Evolutionary conservation across 2,113 vertebrate genomes (phyloP), one percentile per base, ranked within the genome.

Genomic region (Tragulus kanchil): DNA sequence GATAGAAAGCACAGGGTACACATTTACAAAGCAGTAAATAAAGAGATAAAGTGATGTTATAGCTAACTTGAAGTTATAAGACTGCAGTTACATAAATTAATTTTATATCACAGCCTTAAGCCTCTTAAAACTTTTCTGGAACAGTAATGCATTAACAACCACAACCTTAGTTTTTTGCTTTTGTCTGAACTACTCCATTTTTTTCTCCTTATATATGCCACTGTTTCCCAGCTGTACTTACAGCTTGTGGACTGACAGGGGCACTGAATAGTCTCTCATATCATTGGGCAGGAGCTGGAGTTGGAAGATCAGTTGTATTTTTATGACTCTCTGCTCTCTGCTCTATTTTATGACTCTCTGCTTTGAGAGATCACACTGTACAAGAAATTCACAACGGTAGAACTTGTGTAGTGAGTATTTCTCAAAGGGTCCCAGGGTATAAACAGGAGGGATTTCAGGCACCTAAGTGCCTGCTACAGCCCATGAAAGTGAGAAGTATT

Each of bases 21-120:
- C n/a, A 75, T 97, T 93, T 75, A 89, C 58, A 86, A 87, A 96
- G 45, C 58, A 85, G 8, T 82, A 85, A 59, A 69, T 96, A 78
- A 95, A 86, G 65, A 62, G 25, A 82, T 50, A 36, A 93, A 94
- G 78, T 23, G 16, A 59, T 6, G 45, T 28, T 87, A 71, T 93
- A 85, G n/a, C n/a, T n/a, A n/a, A n/a, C n/a, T n/a, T n/a, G n/a
- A n/a, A n/a, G n/a, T n/a, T n/a, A n/a, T n/a, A n/a, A n/a, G n/a
- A n/a, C n/a, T n/a, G n/a, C n/a, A n/a, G 15, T 92, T 95, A 48
- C 26, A 88, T 73, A 89, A 58, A 59, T 79, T 93, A 95, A 86
- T n/a, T 94, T 97, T 19, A 31, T 84, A 6, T 83, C 21, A 23
- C 62, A 61, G 64, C 61, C 10, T 62, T 89, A 89, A 87, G 17